Conservation (phyloP, 2,888 invertebrate species). For the Drosophila birchii region DNA sequence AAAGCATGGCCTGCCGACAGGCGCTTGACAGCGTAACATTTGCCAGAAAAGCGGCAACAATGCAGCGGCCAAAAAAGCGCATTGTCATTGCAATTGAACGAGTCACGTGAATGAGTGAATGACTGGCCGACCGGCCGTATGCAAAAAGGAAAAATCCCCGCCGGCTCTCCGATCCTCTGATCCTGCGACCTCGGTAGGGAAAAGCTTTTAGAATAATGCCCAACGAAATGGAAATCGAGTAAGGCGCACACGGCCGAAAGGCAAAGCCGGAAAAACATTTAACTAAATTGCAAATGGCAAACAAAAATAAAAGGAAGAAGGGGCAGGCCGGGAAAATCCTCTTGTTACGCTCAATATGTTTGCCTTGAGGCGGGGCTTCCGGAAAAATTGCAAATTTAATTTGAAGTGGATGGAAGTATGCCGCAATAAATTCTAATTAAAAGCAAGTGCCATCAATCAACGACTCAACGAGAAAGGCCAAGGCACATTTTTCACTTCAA, state of each 20-base stretch:
- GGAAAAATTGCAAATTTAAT: slow-evolving; percentile 43
- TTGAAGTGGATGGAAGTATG: slow-evolving; percentile 49
- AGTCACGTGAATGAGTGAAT: slow-evolving; percentile 46
- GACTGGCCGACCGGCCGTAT: slow-evolving; percentile 22
- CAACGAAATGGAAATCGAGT: slow-evolving; percentile 48
- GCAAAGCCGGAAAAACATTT: slow-evolving; percentile 47
- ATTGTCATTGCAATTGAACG: slow-evolving; percentile 70
- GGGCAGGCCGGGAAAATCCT: slow-evolving; percentile 12
- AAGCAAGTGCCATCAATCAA: slow-evolving; percentile 68
- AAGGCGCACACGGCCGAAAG: slow-evolving; percentile 38
- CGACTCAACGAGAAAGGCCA: slow-evolving; percentile 44
- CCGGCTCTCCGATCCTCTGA: slow-evolving; percentile 13
- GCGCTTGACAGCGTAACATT: slow-evolving; percentile 70
- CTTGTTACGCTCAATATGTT: slow-evolving; percentile 43
- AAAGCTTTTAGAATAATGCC: slow-evolving; percentile 66
- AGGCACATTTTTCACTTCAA: slow-evolving; percentile 60
- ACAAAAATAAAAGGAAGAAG: neutral
- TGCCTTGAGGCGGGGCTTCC: slow-evolving; percentile 19
- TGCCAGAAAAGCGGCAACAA: slow-evolving; percentile 45
- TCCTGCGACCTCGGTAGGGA: slow-evolving; percentile 13
- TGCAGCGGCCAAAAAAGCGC: slow-evolving; percentile 24
- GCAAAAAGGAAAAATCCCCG: slow-evolving; percentile 36
- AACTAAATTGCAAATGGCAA: slow-evolving; percentile 46
- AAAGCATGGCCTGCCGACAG: slow-evolving; percentile 60
- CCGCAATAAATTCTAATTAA: slow-evolving; percentile 71